Evolutionary conservation across 2,888 invertebrate species (phyloP).

Genomic region (Oegoconia quadripuncta): DNA sequence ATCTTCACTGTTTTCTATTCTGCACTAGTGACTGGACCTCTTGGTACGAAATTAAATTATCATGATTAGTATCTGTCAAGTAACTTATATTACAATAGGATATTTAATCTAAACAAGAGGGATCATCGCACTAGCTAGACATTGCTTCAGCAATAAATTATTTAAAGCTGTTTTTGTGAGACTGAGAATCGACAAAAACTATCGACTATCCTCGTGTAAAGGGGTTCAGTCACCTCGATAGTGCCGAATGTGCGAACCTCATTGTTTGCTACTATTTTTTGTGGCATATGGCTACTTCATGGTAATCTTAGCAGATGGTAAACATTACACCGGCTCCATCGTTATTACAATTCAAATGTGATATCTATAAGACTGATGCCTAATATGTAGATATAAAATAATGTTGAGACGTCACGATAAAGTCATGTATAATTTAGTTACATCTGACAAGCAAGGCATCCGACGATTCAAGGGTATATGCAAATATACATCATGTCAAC

Average conservation of each 20-base stretch:
- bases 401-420: conserved; percentile 23
- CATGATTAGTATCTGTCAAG: conserved; percentile 23
- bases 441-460: conserved; percentile 50
- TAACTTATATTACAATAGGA: conserved; percentile 24
- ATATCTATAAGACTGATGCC: neutral
- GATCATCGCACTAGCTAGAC: conserved; percentile 37
- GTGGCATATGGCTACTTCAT: conserved; percentile 62
- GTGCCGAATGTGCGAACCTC: conserved; percentile 72
- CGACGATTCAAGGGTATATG: conserved; percentile 58
- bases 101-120: conserved; percentile 25
- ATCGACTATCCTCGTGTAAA: conserved; percentile 52
- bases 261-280: conserved; percentile 69
- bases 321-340: conserved; percentile 28
- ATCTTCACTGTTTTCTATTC: too few species aligned
- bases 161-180: conserved; percentile 56
- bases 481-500: conserved; percentile 58
- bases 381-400: neutral
- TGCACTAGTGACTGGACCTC: too few species aligned
- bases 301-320: conserved; percentile 47
- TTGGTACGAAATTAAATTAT: too few species aligned
- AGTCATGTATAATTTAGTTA: conserved; percentile 42
- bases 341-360: conserved; percentile 18
- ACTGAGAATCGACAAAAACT: conserved; percentile 61
- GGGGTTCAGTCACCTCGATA: conserved; percentile 67
- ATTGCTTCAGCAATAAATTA: conserved; percentile 48